Evolutionary conservation across 2,113 vertebrate genomes (phyloP).

Genomic region (Engystomops pustulosus): DNA sequence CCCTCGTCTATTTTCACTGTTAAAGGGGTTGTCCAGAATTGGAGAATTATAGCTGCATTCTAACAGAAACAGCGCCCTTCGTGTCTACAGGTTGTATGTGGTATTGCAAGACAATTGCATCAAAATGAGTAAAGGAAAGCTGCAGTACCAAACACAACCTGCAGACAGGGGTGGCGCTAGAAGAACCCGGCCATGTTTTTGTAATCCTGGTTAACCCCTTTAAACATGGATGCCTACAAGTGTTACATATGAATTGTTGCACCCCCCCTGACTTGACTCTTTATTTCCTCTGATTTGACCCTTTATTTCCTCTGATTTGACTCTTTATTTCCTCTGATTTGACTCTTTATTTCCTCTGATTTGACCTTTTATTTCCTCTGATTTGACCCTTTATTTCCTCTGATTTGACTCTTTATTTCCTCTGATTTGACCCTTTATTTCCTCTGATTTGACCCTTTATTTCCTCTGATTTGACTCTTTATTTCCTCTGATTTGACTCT

Average conservation of each 20-base stretch:
- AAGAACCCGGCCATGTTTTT: not conserved
- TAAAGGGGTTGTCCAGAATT: not conserved
- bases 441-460: conserved; percentile 39
- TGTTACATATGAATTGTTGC: not conserved
- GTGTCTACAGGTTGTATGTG: too few species aligned
- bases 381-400: conserved; percentile 42
- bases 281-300: conserved; percentile 32
- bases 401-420: conserved; percentile 33
- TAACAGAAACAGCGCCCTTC: not conserved
- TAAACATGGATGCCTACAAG: not conserved
- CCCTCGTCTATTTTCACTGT: not conserved
- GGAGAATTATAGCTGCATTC: not conserved
- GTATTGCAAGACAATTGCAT: too few species aligned
- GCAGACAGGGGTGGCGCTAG: not conserved
- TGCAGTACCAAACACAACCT: not conserved
- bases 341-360: conserved; percentile 31
- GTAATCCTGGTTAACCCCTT: not conserved
- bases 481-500: conserved; percentile 38
- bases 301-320: conserved; percentile 36
- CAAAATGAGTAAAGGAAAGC: too few species aligned
- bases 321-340: conserved; percentile 35
- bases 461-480: conserved; percentile 35
- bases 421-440: conserved; percentile 39
- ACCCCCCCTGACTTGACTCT: conserved; percentile 43
- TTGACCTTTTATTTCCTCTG: conserved; percentile 39